A percentile compares a stretch with the other conserved stretches of the same genome.
Conservation (phyloP, 92 coral and sea anemone species). For the Heteractis magnifica region DNA sequence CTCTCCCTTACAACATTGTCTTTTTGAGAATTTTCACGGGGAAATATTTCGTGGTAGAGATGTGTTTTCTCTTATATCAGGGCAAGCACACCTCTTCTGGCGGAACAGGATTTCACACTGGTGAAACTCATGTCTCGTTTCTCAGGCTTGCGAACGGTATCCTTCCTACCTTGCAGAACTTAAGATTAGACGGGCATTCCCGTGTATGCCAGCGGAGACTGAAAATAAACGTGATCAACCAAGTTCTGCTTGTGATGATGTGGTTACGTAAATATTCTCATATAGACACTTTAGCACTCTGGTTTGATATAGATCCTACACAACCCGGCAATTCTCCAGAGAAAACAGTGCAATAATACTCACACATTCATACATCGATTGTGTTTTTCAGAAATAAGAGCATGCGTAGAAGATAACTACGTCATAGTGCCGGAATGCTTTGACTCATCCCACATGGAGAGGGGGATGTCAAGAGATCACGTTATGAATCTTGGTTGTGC, state of each 20-base stretch:
- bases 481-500: no score
- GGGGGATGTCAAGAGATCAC: no score
- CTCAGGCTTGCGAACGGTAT: neutral
- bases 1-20: slow-evolving; percentile 35
- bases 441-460: no score
- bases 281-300: slow-evolving; percentile 28
- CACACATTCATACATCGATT: no score
- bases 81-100: slow-evolving; percentile 20
- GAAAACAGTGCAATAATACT: no score
- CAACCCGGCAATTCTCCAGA: no score
- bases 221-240: slow-evolving; percentile 32
- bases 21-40: slow-evolving; percentile 36
- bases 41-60: neutral
- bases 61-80: slow-evolving; percentile 35
- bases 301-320: slow-evolving; percentile 46
- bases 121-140: neutral
- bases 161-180: slow-evolving; percentile 9
- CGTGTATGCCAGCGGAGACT: slow-evolving; percentile 34
- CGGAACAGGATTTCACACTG: no score
- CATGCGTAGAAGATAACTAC: no score
- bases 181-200: slow-evolving; percentile 12
- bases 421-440: no score
- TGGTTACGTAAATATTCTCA: slow-evolving; percentile 49
- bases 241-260: slow-evolving; percentile 34
- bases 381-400: no score